Base-by-base conservation (phyloP, 64 coral and sea anemone species). In the Orbicella faveolata region DNA sequence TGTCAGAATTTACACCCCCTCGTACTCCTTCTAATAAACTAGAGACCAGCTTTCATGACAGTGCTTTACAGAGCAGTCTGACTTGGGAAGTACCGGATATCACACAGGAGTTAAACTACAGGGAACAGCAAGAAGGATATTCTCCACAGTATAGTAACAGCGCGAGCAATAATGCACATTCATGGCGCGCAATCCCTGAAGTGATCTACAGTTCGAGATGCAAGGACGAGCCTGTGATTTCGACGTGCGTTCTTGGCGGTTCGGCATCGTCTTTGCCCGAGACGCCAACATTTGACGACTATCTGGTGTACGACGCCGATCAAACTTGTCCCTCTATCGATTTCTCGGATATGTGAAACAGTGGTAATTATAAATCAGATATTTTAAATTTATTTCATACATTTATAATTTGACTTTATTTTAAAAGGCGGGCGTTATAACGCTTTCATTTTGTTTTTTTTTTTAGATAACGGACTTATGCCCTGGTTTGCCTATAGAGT, bases 251-350 rank as follows among this genome's bases (percentile, higher is more conserved):
- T 26, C 52, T 86, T 17, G 75, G 48, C 36, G 80, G 88, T 39
- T 87, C 87, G 9, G 84, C 80, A 6, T 66, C 91, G 52, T 87
- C 52, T 61, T 16, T 97, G 25, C 95, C 88, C 12, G 97, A 99
- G 51, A 93, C 94, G 9, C 94, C 94, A 36, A 93, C 97, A 15
- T 93, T 99, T 86, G 97, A 99, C 34, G 97, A 99, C 23, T 99
- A 99, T 34, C 52, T 99, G 37, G 90, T 94, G 12, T 80, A 96
- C 25, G 97, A 99, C 34, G 94, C 94, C 15, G 97, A 99, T 68
- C 97, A 99, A 76, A 99, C 97, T 11, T 99, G 97, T 21, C 97
- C 97, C 0, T 99, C 97, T 1, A 91, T 99, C 20, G 97, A 99
- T 68, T 99, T 99, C 83, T 93, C 97, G 16, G 97, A 89, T 15